Evolutionary conservation across 2,888 invertebrate species (phyloP), one percentile per base, ranked within the genome.

Genomic region (Eristalis tenax): DNA sequence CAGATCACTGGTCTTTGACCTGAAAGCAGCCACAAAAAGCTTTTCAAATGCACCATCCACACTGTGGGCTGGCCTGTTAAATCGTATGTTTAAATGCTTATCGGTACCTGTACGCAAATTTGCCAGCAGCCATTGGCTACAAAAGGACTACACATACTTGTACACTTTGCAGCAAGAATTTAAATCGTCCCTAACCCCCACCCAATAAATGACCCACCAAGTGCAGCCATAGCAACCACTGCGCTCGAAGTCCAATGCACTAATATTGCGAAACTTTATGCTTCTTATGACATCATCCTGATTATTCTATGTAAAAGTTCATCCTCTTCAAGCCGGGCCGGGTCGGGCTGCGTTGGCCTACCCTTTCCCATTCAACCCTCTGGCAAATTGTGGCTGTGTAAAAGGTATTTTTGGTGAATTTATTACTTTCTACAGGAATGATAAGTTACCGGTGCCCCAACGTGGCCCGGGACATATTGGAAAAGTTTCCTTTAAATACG

Each of bases 241-340:
- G 63, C 63, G 63, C 64, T 75, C 75, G 65, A 81, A 69, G 75
- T 81, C 69, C 65, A 79, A 74, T 75, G 69, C 57, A 80, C 79
- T 79, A 80, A 68, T 76, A 68, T 80, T 80, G 76, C 63, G 23
- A 81, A 85, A 81, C 76, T 85, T 85, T 73, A 40, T 63, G 59
- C 40, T 69, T 68, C 80, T 80, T 81, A 81, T 68, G 64, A 15
- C 69, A 22, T 15, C 35, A 61, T 50, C 76, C 76, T 73, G 84
- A 73, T 80, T 84, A 84, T 76, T 71, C 56, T 64, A 56, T 63
- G 75, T 28, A 66, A 76, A 84, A 84, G 76, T 80, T 84, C 56
- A 43, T 75, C 71, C 63, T 61, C 35, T 13, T 50, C 43, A 57
- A 73, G 22, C 32, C n/a, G 18, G 50, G 56, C 56, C 38, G 69